A percentile compares a stretch with the other conserved stretches of the same genome.
phyloP scores from a whole-genome alignment of 1,140 invertebrate genomes.

The Plutomurus gul region DNA sequence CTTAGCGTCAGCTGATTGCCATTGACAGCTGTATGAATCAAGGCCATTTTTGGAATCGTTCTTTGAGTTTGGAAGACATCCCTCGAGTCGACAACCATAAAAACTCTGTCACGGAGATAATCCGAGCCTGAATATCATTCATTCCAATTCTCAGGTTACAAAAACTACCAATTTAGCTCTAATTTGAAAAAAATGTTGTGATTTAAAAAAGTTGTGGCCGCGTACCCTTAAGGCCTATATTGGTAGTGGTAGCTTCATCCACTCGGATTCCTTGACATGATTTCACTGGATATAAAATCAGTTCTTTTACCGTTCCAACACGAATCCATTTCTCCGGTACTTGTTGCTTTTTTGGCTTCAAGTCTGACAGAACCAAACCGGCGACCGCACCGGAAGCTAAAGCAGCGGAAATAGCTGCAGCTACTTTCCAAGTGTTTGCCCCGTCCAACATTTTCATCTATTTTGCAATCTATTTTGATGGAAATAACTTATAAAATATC shows the following conservation, averaged over 20 bases:
- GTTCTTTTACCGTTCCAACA: conserved; percentile 41
- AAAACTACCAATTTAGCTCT: too few species aligned
- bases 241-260: conserved; percentile 39
- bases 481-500: too few species aligned
- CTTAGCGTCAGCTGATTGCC: conserved; percentile 43
- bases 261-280: conserved; percentile 44
- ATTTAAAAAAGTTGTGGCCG: neutral
- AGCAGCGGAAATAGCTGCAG: conserved; percentile 19
- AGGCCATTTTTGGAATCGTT: conserved; percentile 43
- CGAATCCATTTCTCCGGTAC: conserved; percentile 42
- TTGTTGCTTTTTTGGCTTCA: neutral
- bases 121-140: conserved; percentile 37
- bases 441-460: conserved; percentile 1
- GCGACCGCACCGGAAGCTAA: conserved; percentile 16
- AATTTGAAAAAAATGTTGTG: neutral
- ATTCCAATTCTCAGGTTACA: neutral
- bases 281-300: conserved; percentile 48
- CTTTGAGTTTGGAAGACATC: conserved; percentile 48
- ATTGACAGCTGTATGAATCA: conserved; percentile 42
- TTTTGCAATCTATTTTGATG: too few species aligned
- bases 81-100: conserved; percentile 45
- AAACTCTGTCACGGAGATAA: conserved; percentile 44
- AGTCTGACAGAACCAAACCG: neutral
- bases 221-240: conserved; percentile 44
- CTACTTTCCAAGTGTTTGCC: conserved; percentile 8